phyloP scores from a whole-genome alignment of 2,888 invertebrate genomes.

The Punctoribates punctum region DNA sequence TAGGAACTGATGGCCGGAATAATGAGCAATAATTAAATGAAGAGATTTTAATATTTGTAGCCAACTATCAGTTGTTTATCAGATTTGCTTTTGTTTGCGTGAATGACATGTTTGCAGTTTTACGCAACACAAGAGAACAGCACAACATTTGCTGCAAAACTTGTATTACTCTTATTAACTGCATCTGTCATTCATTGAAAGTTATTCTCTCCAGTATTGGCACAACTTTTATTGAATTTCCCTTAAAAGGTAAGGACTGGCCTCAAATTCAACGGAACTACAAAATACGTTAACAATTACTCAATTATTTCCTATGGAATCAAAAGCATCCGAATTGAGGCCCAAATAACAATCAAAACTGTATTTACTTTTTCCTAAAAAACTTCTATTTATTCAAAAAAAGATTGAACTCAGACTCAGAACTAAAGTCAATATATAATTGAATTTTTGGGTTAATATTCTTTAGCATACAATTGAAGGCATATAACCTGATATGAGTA shows the following conservation, averaged over 20 bases:
- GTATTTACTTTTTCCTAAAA: no score
- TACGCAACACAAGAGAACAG: background rate
- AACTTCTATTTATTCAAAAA: no score
- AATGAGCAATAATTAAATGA: background rate
- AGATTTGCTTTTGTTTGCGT: slow-evolving; percentile 34
- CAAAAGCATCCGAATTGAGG: no score
- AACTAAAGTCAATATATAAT: no score
- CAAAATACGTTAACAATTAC: background rate
- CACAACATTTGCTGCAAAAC: background rate
- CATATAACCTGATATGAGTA: background rate
- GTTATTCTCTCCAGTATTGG: slow-evolving; percentile 1
- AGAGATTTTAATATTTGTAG: slow-evolving; percentile 13
- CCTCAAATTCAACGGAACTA: slow-evolving; percentile 3
- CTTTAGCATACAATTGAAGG: no score
- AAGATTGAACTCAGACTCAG: no score
- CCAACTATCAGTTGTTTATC: background rate
- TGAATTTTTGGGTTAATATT: no score
- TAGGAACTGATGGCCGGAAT: background rate
- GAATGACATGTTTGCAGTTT: slow-evolving; percentile 19
- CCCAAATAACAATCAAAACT: no score
- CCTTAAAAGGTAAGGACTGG: slow-evolving; percentile 18
- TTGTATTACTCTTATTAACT: slow-evolving; percentile 16
- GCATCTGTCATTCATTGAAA: slow-evolving; percentile 26
- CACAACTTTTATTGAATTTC: slow-evolving; percentile 7
- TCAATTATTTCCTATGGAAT: no score